phyloP scores from a whole-genome alignment of 2,888 invertebrate species.

The Drosophila lutescens region DNA sequence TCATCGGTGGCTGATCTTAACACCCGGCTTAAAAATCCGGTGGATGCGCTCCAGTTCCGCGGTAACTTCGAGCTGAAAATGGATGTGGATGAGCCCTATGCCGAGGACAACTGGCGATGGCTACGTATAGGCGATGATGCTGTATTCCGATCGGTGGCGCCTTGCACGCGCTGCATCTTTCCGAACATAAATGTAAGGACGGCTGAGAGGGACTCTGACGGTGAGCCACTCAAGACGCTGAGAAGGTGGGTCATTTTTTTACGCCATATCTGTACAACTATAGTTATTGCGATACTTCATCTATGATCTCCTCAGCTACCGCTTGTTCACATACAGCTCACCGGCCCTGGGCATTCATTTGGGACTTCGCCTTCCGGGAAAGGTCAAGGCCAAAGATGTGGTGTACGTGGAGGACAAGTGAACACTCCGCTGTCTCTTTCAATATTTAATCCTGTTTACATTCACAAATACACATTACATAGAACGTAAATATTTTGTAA shows the following conservation, averaged over 20 bases:
- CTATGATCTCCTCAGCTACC: conserved; percentile 60
- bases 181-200: conserved; percentile 89
- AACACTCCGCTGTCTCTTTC: conserved; percentile 31
- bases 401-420: conserved; percentile 84
- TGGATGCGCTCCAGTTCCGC: conserved; percentile 87
- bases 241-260: conserved; percentile 85
- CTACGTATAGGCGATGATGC: conserved; percentile 85
- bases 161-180: conserved; percentile 87
- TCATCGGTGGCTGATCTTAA: conserved; percentile 89
- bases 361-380: conserved; percentile 84
- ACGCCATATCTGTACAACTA: not conserved
- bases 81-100: conserved; percentile 86
- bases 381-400: conserved; percentile 85
- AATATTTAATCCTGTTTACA: conserved; percentile 48
- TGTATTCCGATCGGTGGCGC: conserved; percentile 68
- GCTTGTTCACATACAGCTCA: conserved; percentile 66
- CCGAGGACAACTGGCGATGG: conserved; percentile 90
- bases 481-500: not conserved
- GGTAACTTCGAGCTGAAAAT: conserved; percentile 88
- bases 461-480: too few species aligned
- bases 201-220: conserved; percentile 86
- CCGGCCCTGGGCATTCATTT: conserved; percentile 86
- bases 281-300: not conserved
- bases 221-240: conserved; percentile 88
- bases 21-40: conserved; percentile 85